Evolutionary conservation across 2,113 vertebrate species (phyloP).

Genomic region (Chelonoidis abingdonii): DNA sequence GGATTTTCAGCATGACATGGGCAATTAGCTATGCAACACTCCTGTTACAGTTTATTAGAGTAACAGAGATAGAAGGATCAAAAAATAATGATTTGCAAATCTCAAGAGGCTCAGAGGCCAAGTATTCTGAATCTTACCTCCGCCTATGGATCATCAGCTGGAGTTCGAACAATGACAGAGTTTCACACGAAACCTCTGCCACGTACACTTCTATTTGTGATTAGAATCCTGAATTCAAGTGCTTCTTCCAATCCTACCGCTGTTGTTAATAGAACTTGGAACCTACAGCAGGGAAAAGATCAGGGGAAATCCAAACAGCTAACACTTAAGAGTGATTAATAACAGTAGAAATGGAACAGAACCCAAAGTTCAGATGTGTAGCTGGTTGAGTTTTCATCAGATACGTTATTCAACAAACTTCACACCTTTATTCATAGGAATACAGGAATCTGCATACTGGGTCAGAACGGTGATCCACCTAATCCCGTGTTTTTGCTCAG

Average conservation of each 20-base stretch:
- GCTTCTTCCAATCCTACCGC: background rate
- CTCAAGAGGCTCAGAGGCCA: background rate
- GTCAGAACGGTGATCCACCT: background rate
- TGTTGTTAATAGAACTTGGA: slow-evolving; percentile 45
- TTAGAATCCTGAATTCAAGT: slow-evolving; percentile 11
- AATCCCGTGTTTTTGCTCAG: background rate
- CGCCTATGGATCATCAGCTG: background rate
- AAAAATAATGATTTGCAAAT: background rate
- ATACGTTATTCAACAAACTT: background rate
- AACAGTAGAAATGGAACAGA: background rate
- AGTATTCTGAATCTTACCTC: background rate
- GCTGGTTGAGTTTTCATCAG: background rate
- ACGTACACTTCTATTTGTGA: slow-evolving; percentile 27
- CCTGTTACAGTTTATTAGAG: background rate
- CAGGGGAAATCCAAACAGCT: background rate
- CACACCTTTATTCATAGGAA: background rate
- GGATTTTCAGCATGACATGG: background rate
- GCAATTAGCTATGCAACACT: background rate
- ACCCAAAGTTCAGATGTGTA: background rate
- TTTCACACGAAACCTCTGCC: slow-evolving; percentile 29
- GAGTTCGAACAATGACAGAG: slow-evolving; percentile 22
- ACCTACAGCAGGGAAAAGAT: background rate
- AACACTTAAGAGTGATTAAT: background rate
- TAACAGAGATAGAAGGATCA: background rate
- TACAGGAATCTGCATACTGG: background rate